These are phyloP conservation scores for Sebastes cheni DNA, from an alignment of 2,797 vertebrate species.

Conservation along the genomic window DNA sequence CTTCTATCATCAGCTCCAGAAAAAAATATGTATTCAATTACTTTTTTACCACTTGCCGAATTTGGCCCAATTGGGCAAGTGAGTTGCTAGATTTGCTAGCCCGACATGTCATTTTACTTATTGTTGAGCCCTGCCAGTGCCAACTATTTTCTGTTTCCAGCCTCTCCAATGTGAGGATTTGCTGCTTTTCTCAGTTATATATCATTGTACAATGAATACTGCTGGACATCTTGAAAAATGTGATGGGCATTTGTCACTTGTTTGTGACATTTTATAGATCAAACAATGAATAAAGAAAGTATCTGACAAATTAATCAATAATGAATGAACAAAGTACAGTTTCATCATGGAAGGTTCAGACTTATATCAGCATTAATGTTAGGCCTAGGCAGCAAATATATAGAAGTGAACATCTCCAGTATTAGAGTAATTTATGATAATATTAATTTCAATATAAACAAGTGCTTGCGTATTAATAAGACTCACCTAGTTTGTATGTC, in stretches of 20 bases:
- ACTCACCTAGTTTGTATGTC: constrained; percentile 92
- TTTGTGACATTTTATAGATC: not conserved
- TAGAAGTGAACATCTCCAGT: not conserved
- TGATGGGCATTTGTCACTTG: not conserved
- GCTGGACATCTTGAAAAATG: not conserved
- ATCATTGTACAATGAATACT: not conserved
- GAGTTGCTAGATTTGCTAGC: no score
- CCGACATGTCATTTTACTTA: no score
- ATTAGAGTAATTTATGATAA: not conserved
- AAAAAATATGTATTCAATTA: no score
- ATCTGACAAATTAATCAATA: not conserved
- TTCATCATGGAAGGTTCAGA: not conserved
- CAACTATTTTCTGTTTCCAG: not conserved
- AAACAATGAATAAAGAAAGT: not conserved
- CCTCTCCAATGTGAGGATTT: not conserved
- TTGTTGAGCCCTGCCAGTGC: no score
- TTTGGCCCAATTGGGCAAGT: no score
- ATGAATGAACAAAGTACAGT: not conserved
- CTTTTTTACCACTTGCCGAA: no score
- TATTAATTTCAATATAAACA: not conserved
- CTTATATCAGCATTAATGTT: not conserved
- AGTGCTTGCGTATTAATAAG: not conserved
- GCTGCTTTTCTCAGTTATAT: not conserved
- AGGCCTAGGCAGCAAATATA: not conserved
- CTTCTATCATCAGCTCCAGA: no score